Evolutionary conservation across 2,888 invertebrate species (phyloP).

Genomic region (Andrena minutula): DNA sequence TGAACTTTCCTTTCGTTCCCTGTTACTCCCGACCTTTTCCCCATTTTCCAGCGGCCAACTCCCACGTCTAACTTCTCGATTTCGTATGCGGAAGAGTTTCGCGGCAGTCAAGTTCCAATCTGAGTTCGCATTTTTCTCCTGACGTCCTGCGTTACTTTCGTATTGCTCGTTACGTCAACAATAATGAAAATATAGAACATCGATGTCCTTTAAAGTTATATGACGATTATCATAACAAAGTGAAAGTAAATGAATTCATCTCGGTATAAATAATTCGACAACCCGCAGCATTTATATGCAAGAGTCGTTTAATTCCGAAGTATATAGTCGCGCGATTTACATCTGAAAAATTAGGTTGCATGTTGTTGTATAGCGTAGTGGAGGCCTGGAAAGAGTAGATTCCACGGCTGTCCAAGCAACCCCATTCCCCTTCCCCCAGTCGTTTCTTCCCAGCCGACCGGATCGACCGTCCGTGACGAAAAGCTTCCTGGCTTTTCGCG

Average conservation of each 20-base stretch:
- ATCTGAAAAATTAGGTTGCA: background rate
- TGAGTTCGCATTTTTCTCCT: background rate
- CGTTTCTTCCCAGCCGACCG: slow-evolving; percentile 50
- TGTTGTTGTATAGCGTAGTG: slow-evolving; percentile 1
- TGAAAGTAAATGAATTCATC: background rate
- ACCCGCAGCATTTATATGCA: background rate
- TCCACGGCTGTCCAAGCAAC: slow-evolving; percentile 41
- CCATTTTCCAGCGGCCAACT: slow-evolving; percentile 59
- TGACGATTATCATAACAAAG: background rate
- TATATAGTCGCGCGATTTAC: background rate
- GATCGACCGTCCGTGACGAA: slow-evolving; percentile 71
- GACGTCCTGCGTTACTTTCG: background rate
- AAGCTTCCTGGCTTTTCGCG: slow-evolving; percentile 68
- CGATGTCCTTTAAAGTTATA: background rate
- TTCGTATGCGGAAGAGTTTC: slow-evolving; percentile 70
- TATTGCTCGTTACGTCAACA: background rate
- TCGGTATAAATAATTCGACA: background rate
- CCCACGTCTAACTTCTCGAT: slow-evolving; percentile 57
- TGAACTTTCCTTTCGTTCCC: slow-evolving; percentile 35
- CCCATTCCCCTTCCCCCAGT: slow-evolving; percentile 27
- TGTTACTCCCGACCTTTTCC: slow-evolving; percentile 54
- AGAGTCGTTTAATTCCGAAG: slow-evolving; percentile 2
- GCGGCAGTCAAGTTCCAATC: slow-evolving; percentile 32
- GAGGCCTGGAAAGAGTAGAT: background rate
- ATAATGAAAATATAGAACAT: background rate